A percentile compares a stretch with the other conserved stretches of the same genome.
These are phyloP conservation scores for Cerceris ruficornis DNA, from an alignment of 2,888 invertebrate species.

Conservation along the genomic window DNA sequence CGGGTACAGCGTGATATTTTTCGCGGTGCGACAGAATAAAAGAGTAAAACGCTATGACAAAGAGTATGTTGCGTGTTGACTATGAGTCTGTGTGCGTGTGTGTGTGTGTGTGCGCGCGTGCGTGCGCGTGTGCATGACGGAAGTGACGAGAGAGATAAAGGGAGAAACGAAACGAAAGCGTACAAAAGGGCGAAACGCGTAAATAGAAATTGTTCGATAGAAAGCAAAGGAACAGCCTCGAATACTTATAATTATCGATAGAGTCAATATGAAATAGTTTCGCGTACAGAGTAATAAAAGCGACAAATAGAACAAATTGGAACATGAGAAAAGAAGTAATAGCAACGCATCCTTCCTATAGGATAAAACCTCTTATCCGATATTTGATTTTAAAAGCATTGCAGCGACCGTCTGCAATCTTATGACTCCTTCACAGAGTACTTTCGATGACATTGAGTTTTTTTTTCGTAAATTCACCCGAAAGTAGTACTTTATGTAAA, in stretches of 20 bases:
- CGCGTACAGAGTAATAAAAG: no score
- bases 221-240: no score
- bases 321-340: not conserved
- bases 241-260: no score
- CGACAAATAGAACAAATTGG: not conserved
- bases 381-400: no score
- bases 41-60: not conserved
- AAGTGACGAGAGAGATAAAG: not conserved
- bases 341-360: no score
- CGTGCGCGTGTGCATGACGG: not conserved
- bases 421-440: no score
- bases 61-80: not conserved
- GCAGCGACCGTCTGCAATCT: no score
- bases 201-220: not conserved
- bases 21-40: constrained; percentile 37
- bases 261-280: no score
- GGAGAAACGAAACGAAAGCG: not conserved
- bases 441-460: no score
- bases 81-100: not conserved
- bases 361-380: no score
- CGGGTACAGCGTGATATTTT: constrained; percentile 41
- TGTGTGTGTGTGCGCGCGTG: not conserved
- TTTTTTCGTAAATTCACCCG: no score
- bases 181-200: not conserved
- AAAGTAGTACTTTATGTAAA: no score